Base-by-base conservation (phyloP, 2,797 vertebrate genomes). In the Hephaestus fuliginosus region DNA sequence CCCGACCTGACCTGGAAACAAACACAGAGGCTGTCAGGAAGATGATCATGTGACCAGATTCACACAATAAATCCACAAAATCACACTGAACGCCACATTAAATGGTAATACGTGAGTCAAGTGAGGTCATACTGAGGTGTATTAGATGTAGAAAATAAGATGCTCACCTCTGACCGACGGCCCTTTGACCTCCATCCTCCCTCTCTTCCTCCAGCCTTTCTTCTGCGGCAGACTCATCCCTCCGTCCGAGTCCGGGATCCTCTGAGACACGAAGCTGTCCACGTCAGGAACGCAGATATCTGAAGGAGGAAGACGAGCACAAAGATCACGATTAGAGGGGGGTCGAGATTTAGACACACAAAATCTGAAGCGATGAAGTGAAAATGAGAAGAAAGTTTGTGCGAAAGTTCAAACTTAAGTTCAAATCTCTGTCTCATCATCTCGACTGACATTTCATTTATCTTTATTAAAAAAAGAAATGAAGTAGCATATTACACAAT, bases 221-320 rank as follows among this genome's bases (percentile, higher is more conserved):
- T 95, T 96, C 69, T 91, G 91, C 0, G 95, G 62, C 33, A 36
- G 92, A 53, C 92, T 93, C 65, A 76, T 14, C 2, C 8, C 94
- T 70, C 92, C 95, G 3, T 96, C 96, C 0, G 96, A 75, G 76
- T 93, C 95, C 0, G 95, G 95, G 79, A 96, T 96, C 66, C 94
- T 94, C 81, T 96, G 93, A 5, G 96, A 95, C 55, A 94, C 76
- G 33, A 96, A 95, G 60, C 91, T 91, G 41, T 95, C 95, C 0
- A 90, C 90, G 46, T 96, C 90, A 0, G 96, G 92, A 55, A 96
- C 92, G 30, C 96, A 98, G 83, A 97, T 91, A 28, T 96, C 97
- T 97, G 89, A 28, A 22, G 49, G 20, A n/a, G 7, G 2, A 1
- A 14, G 25, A 25, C 2, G 25, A 25, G 25, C 25, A 25, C 25